Percentiles rank a stretch among this genome's conserved stretches.
Conservation (phyloP, 2,888 invertebrate genomes). For the Congeria kusceri region DNA sequence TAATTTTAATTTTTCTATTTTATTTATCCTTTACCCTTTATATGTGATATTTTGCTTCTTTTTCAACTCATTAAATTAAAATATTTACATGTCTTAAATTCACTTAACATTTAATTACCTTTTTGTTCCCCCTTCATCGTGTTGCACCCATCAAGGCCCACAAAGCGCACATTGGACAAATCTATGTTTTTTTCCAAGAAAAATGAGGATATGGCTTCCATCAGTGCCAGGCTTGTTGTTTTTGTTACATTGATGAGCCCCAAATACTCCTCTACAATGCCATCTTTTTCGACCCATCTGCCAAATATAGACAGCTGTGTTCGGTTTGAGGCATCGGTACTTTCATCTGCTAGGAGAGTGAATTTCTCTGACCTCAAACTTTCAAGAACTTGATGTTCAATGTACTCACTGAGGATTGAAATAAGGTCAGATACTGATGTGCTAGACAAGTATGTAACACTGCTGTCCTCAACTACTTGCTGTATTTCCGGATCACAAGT, state of each 20-base stretch:
- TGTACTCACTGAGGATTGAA: not conserved
- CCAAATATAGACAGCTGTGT: constrained; percentile 11
- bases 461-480: not conserved
- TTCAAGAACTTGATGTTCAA: not conserved
- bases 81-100: not conserved
- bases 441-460: constrained; percentile 6
- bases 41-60: no score
- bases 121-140: constrained; percentile 12
- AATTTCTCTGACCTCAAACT: not conserved
- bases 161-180: constrained; percentile 6
- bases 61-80: no score
- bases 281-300: not conserved
- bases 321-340: constrained; percentile 7
- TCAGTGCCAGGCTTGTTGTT: constrained; percentile 6
- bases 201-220: not conserved
- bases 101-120: not conserved
- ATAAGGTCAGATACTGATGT: not conserved
- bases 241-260: not conserved
- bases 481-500: constrained; percentile 9
- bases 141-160: constrained; percentile 9
- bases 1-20: no score
- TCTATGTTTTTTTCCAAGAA: not conserved
- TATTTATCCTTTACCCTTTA: no score
- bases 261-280: not conserved
- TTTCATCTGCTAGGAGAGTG: constrained; percentile 11